Evolutionary conservation across 2,113 vertebrate species (phyloP), one percentile per base, ranked within the genome.

Genomic region (Onychostruthus taczanowskii): DNA sequence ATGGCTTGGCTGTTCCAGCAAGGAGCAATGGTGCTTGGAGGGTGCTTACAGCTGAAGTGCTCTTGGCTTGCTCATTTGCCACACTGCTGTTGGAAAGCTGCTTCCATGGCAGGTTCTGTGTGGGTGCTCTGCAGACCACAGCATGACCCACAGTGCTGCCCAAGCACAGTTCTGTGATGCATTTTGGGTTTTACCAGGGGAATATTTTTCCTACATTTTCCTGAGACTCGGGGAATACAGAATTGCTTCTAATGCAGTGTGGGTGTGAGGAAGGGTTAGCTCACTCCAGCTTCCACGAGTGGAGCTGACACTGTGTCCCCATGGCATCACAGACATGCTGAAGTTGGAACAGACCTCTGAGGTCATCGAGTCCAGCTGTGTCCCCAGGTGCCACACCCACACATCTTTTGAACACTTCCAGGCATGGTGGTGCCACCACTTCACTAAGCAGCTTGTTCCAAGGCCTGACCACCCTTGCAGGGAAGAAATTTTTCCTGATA

Each of bases 91-190:
- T 52, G 44, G 77, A 67, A 80, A 79, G 53, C 39, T 46, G 33
- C 77, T 80, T 33, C 68, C 30, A 33, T 50, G 43, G n/a, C 26
- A 67, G 50, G 35, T 16, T 77, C 23, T 53, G n/a, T 59, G 53
- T 8, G 63, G 59, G 26, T 39, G 58, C 28, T 76, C 39, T 49
- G 58, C 39, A 89, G 30, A 26, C 8, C 41, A n/a, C 2, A 55
- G 43, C 61, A 74, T 0, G 3, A 62, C 39, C 46, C 74, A 52
- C 1, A 0, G 1, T 0, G 0, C 33, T 3, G 66, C 52, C 56
- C 66, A 31, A 41, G 75, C 43, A 59, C 28, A 43, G 35, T 17
- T 83, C 62, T 30, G n/a, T 6, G 8, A 26, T 64, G 53, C 30
- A 19, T 26, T 89, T 52, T 13, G 80, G 20, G 16, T 44, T 72